Evolutionary conservation across 2,888 invertebrate species (phyloP).

Genomic region (Agonopterix alstromeriana): DNA sequence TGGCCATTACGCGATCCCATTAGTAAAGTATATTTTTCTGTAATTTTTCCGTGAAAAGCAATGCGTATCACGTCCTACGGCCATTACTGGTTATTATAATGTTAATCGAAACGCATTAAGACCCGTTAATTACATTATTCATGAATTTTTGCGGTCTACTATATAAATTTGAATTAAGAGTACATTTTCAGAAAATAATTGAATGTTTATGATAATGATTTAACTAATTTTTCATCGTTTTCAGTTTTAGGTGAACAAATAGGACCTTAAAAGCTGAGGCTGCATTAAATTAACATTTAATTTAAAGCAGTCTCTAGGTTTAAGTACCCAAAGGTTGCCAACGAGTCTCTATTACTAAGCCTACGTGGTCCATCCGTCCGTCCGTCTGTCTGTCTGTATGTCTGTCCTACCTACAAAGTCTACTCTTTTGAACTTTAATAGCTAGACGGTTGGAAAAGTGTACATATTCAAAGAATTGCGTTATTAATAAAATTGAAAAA

Average conservation of each 20-base stretch:
- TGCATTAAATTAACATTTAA: too few relatives aligned
- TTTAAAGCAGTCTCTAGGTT: too few relatives aligned
- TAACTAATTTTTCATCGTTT: background rate
- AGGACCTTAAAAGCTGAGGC: too few relatives aligned
- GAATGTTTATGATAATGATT: background rate
- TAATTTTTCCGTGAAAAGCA: background rate
- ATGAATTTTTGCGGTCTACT: slow-evolving; percentile 1
- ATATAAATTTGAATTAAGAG: background rate
- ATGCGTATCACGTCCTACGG: slow-evolving; percentile 2
- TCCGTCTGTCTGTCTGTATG: too few relatives aligned
- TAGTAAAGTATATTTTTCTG: background rate
- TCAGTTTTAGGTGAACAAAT: background rate
- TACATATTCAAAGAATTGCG: too few relatives aligned
- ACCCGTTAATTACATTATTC: slow-evolving; percentile 5
- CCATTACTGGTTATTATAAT: slow-evolving; percentile 5
- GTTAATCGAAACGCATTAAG: slow-evolving; percentile 5
- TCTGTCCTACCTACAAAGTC: too few relatives aligned
- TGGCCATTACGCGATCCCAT: background rate
- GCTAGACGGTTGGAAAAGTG: too few relatives aligned
- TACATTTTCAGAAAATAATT: background rate
- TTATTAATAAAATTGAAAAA: too few relatives aligned
- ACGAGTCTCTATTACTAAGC: too few relatives aligned
- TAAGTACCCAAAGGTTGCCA: too few relatives aligned
- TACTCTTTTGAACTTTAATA: too few relatives aligned
- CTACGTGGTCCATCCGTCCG: too few relatives aligned